Evolutionary conservation across 2,797 vertebrate genomes (phyloP).

Genomic region (Channa striata): DNA sequence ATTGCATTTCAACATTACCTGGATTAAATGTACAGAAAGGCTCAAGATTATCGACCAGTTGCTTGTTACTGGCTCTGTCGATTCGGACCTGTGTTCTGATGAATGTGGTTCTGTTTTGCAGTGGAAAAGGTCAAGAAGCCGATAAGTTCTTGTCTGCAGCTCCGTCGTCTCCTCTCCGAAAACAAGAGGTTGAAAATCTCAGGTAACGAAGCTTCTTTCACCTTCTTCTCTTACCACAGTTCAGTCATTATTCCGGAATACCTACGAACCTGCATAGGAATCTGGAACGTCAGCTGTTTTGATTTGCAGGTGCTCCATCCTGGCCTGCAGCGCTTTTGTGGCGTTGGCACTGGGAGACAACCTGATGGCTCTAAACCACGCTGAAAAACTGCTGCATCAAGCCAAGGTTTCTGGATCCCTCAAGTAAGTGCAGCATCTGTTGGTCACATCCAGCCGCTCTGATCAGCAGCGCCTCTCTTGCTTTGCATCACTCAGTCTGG

Average conservation of each 20-base stretch:
- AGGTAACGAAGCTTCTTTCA: slow-evolving; percentile 81
- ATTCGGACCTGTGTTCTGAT: neutral
- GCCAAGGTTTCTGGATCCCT: slow-evolving; percentile 96
- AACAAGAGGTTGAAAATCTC: slow-evolving; percentile 97
- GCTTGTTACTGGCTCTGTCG: neutral
- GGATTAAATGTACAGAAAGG: neutral
- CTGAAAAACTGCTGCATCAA: slow-evolving; percentile 97
- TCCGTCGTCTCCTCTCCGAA: slow-evolving; percentile 95
- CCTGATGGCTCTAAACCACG: slow-evolving; percentile 95
- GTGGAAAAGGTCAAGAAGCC: slow-evolving; percentile 94
- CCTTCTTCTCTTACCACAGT: neutral
- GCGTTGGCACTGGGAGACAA: slow-evolving; percentile 96
- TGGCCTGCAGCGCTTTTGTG: slow-evolving; percentile 95
- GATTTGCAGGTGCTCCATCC: slow-evolving; percentile 91
- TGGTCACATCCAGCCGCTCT: neutral
- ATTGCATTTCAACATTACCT: too few species aligned
- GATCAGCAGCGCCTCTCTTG: neutral
- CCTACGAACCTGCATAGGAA: neutral
- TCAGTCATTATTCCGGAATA: neutral
- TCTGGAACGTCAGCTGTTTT: neutral
- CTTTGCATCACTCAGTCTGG: neutral
- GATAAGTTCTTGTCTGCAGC: slow-evolving; percentile 96
- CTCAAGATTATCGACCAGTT: neutral
- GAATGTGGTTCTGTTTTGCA: slow-evolving; percentile 59
- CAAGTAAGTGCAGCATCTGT: slow-evolving; percentile 86